These are phyloP conservation scores for Cheilosia variabilis DNA, from an alignment of 2,888 invertebrate genomes.

Conservation along the genomic window DNA sequence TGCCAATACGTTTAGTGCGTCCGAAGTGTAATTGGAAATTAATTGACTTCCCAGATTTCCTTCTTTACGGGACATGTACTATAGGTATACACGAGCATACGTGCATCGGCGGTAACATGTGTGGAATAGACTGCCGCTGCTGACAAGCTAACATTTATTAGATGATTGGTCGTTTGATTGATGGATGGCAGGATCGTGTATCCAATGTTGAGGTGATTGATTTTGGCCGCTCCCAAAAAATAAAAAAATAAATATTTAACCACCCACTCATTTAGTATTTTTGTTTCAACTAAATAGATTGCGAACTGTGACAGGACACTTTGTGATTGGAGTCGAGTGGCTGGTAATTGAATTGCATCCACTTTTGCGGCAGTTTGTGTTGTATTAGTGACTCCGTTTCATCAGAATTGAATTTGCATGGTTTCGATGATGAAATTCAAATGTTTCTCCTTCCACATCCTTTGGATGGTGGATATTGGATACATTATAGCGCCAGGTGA, in stretches of 20 bases:
- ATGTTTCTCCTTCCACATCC: too few relatives aligned
- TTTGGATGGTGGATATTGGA: too few relatives aligned
- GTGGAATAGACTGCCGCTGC: conserved; percentile 24
- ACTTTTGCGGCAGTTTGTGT: conserved; percentile 1
- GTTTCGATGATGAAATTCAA: too few relatives aligned
- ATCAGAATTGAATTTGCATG: too few relatives aligned
- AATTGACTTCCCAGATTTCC: conserved; percentile 52
- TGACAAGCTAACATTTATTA: conserved; percentile 42
- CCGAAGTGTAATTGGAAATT: conserved; percentile 51
- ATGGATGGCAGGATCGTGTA: conserved; percentile 37
- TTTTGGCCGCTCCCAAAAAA: conserved; percentile 5
- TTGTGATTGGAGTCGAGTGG: too few relatives aligned
- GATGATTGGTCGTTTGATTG: conserved; percentile 56
- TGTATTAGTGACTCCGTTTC: background rate
- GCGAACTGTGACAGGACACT: conserved; percentile 5
- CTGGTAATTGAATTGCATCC: conserved; percentile 28
- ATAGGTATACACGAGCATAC: background rate
- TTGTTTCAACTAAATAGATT: conserved; percentile 2
- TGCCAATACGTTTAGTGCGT: background rate
- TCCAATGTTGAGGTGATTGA: conserved; percentile 38
- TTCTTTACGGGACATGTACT: background rate
- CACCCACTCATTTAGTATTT: background rate
- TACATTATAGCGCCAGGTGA: too few relatives aligned
- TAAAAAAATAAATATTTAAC: background rate
- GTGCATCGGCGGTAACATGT: background rate